phyloP scores from a whole-genome alignment of 2,888 invertebrate species.

The Busseola fusca region DNA sequence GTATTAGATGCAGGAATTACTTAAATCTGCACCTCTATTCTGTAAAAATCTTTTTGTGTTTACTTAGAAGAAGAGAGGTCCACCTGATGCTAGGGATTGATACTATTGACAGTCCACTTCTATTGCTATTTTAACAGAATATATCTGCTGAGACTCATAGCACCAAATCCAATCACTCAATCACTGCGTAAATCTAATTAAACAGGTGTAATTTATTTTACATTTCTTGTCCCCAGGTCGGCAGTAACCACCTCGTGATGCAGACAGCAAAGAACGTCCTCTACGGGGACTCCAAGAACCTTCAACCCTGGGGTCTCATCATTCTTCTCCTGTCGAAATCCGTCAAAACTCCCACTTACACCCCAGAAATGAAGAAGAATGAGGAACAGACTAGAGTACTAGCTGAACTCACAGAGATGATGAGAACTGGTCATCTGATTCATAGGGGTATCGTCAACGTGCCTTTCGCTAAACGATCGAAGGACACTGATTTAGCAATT shows the following conservation, averaged over 20 bases:
- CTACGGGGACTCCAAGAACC: conserved; percentile 94
- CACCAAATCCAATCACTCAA: not conserved
- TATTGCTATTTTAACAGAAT: not conserved
- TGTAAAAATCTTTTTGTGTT: no score
- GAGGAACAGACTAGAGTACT: conserved; percentile 85
- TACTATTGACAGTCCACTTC: not conserved
- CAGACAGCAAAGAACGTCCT: conserved; percentile 95
- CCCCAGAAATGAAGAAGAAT: conserved; percentile 89
- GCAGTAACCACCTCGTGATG: conserved; percentile 95
- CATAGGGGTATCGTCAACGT: conserved; percentile 91
- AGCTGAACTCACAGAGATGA: conserved; percentile 95
- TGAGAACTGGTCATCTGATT: conserved; percentile 94
- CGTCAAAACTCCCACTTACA: conserved; percentile 88
- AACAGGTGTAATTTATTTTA: not conserved
- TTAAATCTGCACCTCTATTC: no score
- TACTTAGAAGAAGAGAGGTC: no score
- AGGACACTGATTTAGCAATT: conserved; percentile 92
- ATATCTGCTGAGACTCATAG: not conserved
- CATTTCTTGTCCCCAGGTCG: conserved; percentile 86
- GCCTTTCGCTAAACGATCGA: conserved; percentile 86
- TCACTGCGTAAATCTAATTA: not conserved
- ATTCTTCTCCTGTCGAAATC: conserved; percentile 95
- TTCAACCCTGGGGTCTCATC: conserved; percentile 96
- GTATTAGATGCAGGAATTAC: no score
- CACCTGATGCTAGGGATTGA: not conserved